These are phyloP conservation scores for Sebastes kiyomatsui DNA, from an alignment of 2,797 vertebrate species.

Conservation along the genomic window DNA sequence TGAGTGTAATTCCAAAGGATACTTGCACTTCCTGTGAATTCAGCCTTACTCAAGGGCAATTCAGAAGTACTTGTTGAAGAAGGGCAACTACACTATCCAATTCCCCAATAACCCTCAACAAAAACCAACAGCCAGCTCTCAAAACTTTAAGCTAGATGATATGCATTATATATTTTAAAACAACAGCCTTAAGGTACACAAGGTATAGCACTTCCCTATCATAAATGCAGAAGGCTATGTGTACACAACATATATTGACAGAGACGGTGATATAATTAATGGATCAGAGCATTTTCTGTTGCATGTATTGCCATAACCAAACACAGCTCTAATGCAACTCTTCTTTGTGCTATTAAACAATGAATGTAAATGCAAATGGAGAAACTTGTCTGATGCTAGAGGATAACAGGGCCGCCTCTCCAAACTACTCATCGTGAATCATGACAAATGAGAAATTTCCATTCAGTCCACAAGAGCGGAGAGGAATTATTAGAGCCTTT, in stretches of 20 bases:
- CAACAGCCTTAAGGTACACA: not conserved
- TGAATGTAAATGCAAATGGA: not conserved
- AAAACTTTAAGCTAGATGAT: not conserved
- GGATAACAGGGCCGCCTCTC: not conserved
- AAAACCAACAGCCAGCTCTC: not conserved
- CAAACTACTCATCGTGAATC: slow-evolving; percentile 15
- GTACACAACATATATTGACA: not conserved
- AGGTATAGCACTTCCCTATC: not conserved
- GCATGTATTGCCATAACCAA: not conserved
- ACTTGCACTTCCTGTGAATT: not conserved
- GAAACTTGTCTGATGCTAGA: not conserved
- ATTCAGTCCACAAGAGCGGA: slow-evolving; percentile 21
- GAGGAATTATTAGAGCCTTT: slow-evolving; percentile 49
- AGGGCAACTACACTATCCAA: not conserved
- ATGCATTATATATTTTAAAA: not conserved
- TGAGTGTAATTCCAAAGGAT: not conserved
- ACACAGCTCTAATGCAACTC: not conserved
- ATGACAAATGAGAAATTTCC: slow-evolving; percentile 47
- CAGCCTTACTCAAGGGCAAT: not conserved
- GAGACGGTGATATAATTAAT: not conserved
- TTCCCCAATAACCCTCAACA: not conserved
- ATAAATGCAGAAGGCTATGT: not conserved
- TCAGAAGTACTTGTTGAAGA: not conserved
- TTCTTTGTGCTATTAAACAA: not conserved
- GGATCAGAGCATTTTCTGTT: not conserved